A percentile compares a stretch with the other conserved stretches of the same genome.
These are phyloP conservation scores for Aplocera efformata DNA, from an alignment of 2,888 invertebrate genomes.

Conservation along the genomic window DNA sequence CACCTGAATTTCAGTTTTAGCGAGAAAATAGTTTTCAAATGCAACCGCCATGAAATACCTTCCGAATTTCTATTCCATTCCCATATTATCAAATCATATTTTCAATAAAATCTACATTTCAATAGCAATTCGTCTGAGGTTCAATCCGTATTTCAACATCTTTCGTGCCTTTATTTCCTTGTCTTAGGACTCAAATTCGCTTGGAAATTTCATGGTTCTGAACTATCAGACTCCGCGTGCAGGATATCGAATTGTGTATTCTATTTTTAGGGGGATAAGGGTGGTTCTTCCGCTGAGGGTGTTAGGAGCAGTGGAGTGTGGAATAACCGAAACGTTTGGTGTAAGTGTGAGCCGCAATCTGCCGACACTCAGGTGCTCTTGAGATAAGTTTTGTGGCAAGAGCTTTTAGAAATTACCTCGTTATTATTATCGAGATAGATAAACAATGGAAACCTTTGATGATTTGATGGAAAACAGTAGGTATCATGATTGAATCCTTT, in stretches of 20 bases:
- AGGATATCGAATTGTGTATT: slow-evolving; percentile 12
- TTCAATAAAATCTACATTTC: slow-evolving; percentile 52
- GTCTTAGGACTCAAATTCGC: slow-evolving; percentile 30
- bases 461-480: no score
- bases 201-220: slow-evolving; percentile 18
- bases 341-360: slow-evolving; percentile 70
- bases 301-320: slow-evolving; percentile 34
- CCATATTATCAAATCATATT: slow-evolving; percentile 44
- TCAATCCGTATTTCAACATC: slow-evolving; percentile 16
- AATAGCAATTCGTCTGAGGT: slow-evolving; percentile 32
- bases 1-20: no score
- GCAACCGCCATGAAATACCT: slow-evolving; percentile 19
- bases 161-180: slow-evolving; percentile 20
- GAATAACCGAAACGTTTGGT: slow-evolving; percentile 54
- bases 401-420: slow-evolving; percentile 31
- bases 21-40: slow-evolving; percentile 6
- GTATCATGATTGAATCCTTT: no score
- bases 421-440: neutral
- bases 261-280: slow-evolving; percentile 28
- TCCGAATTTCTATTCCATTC: slow-evolving; percentile 27
- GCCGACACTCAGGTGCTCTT: slow-evolving; percentile 67
- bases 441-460: no score
- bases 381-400: slow-evolving; percentile 42
- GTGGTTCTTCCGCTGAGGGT: slow-evolving; percentile 22
- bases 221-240: slow-evolving; percentile 1